These are phyloP conservation scores for Bellardia pandia DNA, from an alignment of 2,888 invertebrate species.

Conservation along the genomic window DNA sequence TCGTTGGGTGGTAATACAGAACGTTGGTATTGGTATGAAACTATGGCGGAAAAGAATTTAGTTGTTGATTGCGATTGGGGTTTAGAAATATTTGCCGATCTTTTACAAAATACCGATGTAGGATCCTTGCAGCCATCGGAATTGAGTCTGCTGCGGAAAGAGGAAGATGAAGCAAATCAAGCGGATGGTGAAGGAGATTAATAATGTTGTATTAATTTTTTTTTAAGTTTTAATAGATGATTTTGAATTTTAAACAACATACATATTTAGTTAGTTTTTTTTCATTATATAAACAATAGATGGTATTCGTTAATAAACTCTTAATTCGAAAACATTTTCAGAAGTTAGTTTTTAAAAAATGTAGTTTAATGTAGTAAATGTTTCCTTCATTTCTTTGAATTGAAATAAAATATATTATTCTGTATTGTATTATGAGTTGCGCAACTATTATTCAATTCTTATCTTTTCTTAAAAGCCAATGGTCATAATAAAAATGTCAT, in stretches of 20 bases:
- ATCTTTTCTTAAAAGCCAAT: too few relatives aligned
- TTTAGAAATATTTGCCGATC: slow-evolving; percentile 71
- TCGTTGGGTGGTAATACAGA: slow-evolving; percentile 81
- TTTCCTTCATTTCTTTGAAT: too few relatives aligned
- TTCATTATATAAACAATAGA: too few relatives aligned
- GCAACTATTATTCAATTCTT: too few relatives aligned
- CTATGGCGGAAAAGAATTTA: slow-evolving; percentile 73
- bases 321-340: too few relatives aligned
- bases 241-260: not conserved
- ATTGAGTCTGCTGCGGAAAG: slow-evolving; percentile 12
- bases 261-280: too few relatives aligned
- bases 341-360: too few relatives aligned
- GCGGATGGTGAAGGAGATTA: slow-evolving; percentile 13
- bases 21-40: slow-evolving; percentile 78
- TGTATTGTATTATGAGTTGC: too few relatives aligned
- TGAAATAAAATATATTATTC: too few relatives aligned
- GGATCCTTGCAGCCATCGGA: slow-evolving; percentile 40
- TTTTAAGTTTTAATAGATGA: not conserved
- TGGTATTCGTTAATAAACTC: too few relatives aligned
- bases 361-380: too few relatives aligned
- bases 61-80: slow-evolving; percentile 79
- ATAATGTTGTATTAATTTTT: not conserved
- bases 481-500: too few relatives aligned
- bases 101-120: slow-evolving; percentile 50
- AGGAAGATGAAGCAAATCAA: slow-evolving; percentile 15